A percentile compares a stretch with the other conserved stretches of the same genome.
Evolutionary conservation across 2,113 vertebrate species (phyloP).

Genomic region (Tyrannus savana): DNA sequence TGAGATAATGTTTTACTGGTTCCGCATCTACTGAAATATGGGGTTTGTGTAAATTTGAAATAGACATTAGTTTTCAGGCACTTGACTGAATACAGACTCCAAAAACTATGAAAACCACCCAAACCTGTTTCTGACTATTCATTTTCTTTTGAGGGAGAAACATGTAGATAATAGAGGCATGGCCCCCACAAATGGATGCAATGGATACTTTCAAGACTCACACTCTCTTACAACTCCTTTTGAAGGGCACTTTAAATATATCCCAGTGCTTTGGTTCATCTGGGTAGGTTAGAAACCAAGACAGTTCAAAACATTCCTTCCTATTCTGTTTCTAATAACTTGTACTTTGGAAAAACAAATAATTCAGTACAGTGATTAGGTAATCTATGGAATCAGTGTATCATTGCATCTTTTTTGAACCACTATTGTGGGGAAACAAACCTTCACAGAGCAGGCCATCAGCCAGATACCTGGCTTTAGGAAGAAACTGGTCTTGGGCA

Average conservation of each 20-base stretch:
- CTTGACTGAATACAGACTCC: not conserved
- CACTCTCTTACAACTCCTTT: not conserved
- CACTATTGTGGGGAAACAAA: not conserved
- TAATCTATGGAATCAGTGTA: not conserved
- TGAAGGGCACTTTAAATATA: not conserved
- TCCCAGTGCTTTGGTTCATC: not conserved
- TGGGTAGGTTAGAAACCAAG: not conserved
- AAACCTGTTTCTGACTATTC: not conserved
- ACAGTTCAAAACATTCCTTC: not conserved
- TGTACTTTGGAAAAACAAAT: conserved; percentile 5
- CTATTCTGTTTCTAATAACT: conserved; percentile 39
- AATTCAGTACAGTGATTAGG: not conserved
- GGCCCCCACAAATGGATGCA: not conserved
- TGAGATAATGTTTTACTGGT: not conserved
- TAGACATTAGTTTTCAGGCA: not conserved
- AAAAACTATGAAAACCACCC: not conserved
- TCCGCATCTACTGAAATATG: not conserved
- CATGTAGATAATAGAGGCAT: not conserved
- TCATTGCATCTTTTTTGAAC: not conserved
- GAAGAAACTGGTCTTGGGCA: not conserved
- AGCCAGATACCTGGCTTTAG: conserved; percentile 1
- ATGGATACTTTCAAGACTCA: not conserved
- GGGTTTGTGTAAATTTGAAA: not conserved
- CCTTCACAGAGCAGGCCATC: not conserved
- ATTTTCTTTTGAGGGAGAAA: not conserved